Base-by-base conservation (phyloP, 2,888 invertebrate species). In the Trisateles emortualis region DNA sequence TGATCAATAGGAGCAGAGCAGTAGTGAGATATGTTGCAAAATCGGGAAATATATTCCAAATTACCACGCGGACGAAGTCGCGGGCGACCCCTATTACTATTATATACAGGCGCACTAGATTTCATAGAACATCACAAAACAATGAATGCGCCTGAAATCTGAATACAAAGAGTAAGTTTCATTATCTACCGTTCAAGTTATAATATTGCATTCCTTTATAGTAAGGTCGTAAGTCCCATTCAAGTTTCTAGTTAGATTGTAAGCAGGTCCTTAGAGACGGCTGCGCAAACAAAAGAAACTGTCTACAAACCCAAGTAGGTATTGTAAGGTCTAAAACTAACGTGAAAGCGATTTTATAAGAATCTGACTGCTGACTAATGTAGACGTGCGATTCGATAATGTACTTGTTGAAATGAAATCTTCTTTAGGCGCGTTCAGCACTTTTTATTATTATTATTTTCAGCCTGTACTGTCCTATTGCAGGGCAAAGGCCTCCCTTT, bases 271-370 rank as follows among this genome's bases (percentile, higher is more conserved):
- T 74, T 51, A 40, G 56, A 53, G 70, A 70, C 61, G 56, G 65
- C 59, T 64, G 59, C 39, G 67, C 78, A 76, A 79, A 82, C 81
- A 82, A 82, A 78, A 59, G 71, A 49, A 46, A 50, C 68, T 64
- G 67, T 74, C 67, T 68, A 68, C 68, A 59, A 55, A 64, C 59
- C 65, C 62, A 52, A 70, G 76, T 66, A 61, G 55, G 50, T 38
- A 32, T 30, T 44, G 40, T 42, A 9, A 6, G 44, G 64, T 52
- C 41, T 38, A 68, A 52, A 38, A 30, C 35, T 47, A 16, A 2
- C 41, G 59, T 24, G 17, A 5, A 1, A 41, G 65, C 52, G 64
- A 6, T 4, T 51, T 40, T 1, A 3, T 10, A 11, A n/a, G n/a
- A n/a, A n/a, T n/a, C n/a, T n/a, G n/a, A n/a, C n/a, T n/a, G n/a